A percentile compares a stretch with the other conserved stretches of the same genome.
phyloP scores from a whole-genome alignment of 2,113 vertebrate species.

The Lampris incognitus region DNA sequence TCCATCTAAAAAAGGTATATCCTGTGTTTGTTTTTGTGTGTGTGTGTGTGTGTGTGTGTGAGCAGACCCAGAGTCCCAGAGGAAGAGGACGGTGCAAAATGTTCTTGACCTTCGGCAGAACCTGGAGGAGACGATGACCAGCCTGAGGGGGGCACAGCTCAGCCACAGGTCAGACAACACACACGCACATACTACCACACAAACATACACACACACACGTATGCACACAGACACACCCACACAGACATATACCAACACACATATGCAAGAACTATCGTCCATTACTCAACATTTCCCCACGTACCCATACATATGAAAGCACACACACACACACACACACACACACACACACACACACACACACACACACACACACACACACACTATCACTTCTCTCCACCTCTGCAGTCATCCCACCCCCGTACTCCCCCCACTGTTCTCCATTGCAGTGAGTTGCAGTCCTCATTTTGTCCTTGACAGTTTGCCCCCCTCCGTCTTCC shows the following conservation, averaged over 20 bases:
- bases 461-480: conserved; percentile 62
- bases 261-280: background rate
- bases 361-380: background rate
- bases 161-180: conserved; percentile 88
- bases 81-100: conserved; percentile 96
- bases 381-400: background rate
- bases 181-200: background rate
- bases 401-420: background rate
- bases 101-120: conserved; percentile 97
- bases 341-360: background rate
- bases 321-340: background rate
- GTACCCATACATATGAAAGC: background rate
- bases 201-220: conserved; percentile 3
- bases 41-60: conserved; percentile 3
- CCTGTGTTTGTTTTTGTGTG: conserved; percentile 22
- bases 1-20: conserved; percentile 26
- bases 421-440: conserved; percentile 43
- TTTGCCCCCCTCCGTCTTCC: conserved; percentile 48
- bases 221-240: background rate
- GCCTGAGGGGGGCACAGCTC: conserved; percentile 92
- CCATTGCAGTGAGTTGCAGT: conserved; percentile 19
- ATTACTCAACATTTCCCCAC: too few relatives aligned
- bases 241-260: background rate
- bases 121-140: conserved; percentile 97
- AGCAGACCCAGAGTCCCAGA: conserved; percentile 93